These are phyloP conservation scores for Portunus trituberculatus DNA, from an alignment of 1,140 invertebrate genomes.

Conservation along the genomic window DNA sequence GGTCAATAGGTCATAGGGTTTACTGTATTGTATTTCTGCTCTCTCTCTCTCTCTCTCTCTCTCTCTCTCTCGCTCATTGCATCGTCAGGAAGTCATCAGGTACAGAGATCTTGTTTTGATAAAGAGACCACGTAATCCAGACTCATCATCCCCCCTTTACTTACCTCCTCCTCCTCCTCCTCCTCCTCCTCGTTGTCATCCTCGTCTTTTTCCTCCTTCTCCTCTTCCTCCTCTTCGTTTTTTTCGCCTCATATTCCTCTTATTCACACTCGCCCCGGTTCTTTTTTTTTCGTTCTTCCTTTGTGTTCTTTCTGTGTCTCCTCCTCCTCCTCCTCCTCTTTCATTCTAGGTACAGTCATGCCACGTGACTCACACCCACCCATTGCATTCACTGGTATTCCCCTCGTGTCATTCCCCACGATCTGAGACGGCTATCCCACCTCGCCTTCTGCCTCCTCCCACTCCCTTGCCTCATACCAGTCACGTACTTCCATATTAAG, in stretches of 20 bases:
- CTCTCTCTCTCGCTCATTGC: no score
- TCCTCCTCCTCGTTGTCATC: background rate
- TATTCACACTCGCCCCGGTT: no score
- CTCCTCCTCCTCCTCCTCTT: background rate
- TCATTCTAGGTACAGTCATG: background rate
- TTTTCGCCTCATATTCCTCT: no score
- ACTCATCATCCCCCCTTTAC: background rate
- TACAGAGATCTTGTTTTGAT: slow-evolving; percentile 8
- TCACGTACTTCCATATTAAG: no score
- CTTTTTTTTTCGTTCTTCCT: background rate
- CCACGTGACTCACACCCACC: background rate
- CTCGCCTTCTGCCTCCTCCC: no score
- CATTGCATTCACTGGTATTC: background rate
- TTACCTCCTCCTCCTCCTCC: background rate
- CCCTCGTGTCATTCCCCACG: background rate
- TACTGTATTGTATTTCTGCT: no score
- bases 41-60: no score
- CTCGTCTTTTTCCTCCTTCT: background rate
- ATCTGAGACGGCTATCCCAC: no score
- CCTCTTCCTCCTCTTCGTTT: background rate
- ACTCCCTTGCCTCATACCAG: no score
- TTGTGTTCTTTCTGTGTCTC: background rate
- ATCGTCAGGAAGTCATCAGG: slow-evolving; percentile 9
- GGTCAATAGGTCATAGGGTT: no score
- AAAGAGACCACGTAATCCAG: background rate